Evolutionary conservation across 2,113 vertebrate genomes (phyloP), one percentile per base, ranked within the genome.

Genomic region (Malurus elegans): DNA sequence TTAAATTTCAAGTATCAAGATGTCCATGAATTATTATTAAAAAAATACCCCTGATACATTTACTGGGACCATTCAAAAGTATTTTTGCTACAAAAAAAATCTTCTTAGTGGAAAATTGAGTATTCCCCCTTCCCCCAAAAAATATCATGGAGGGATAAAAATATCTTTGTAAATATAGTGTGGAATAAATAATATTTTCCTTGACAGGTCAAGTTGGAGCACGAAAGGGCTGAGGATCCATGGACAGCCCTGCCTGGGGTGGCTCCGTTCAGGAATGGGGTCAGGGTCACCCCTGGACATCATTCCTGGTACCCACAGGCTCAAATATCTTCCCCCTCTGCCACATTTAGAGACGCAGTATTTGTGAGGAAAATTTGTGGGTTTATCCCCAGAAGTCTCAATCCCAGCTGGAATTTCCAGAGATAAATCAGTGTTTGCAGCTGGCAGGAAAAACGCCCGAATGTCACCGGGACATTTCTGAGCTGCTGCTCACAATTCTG

Each of bases 291-390:
- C 32, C 69, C 75, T 40, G 2, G 1, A 0, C 12, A 1, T 16
- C 92, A 20, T 12, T 4, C 54, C 3, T 5, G 3, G 5, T 0
- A 12, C 12, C 36, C 4, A 14, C 1, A 0, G 51, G 67, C 14
- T 32, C 56, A 5, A 1, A 2, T 2, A 2, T 16, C 48, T 18
- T 14, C 8, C 58, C 34, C 4, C 3, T 1, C 15, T 9, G 0
- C 5, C 0, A 3, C 32, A 1, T 32, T 32, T 23, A 36, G 21
- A 10, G 3, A 6, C 4, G 5, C 34, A 3, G 0, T 28, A 4
- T 7, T 8, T 12, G 29, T 5, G 53, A 45, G 40, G 72, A 7
- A 13, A 60, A 12, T 38, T 38, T 4, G 0, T 5, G 7, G n/a
- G 4, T 45, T 42, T 38, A 3, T 15, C 38, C 38, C 1, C 28